Evolutionary conservation across 2,888 invertebrate species (phyloP).

Genomic region (Rugalucina vietnamica): DNA sequence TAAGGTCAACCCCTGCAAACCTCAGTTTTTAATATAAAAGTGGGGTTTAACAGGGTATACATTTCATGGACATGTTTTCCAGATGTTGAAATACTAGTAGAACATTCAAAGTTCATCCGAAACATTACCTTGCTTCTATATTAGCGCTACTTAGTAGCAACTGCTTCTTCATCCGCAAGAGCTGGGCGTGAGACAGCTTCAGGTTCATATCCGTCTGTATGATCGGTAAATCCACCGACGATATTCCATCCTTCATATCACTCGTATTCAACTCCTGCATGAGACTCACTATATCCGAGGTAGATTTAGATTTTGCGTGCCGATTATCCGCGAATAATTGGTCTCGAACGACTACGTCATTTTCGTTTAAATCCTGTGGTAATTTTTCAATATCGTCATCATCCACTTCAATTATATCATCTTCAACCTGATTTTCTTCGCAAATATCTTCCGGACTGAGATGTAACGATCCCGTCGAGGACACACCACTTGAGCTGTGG

Average conservation of each 20-base stretch:
- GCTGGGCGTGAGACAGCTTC: constrained; percentile 73
- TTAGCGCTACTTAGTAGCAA: constrained; percentile 80
- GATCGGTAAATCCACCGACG: constrained; percentile 78
- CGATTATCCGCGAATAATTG: constrained; percentile 5
- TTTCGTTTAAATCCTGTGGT: constrained; percentile 50
- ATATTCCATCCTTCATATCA: constrained; percentile 78
- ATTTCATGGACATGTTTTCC: too few relatives aligned
- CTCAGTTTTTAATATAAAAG: too few relatives aligned
- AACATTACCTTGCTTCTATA: constrained; percentile 84
- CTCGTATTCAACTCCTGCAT: constrained; percentile 71
- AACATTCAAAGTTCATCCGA: too few relatives aligned
- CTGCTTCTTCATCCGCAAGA: constrained; percentile 82
- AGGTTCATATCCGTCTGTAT: constrained; percentile 53
- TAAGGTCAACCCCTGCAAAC: too few relatives aligned
- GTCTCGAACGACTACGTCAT: constrained; percentile 43
- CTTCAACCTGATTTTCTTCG: constrained; percentile 70
- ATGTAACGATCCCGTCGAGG: constrained; percentile 84
- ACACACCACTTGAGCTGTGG: constrained; percentile 84
- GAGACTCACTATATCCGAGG: constrained; percentile 74
- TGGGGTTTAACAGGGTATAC: too few relatives aligned
- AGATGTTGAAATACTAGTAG: too few relatives aligned
- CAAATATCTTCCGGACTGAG: constrained; percentile 79
- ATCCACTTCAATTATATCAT: constrained; percentile 57
- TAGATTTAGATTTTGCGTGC: constrained; percentile 69
- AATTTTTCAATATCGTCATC: constrained; percentile 38